A percentile compares a stretch with the other conserved stretches of the same genome.
Evolutionary conservation across 2,797 vertebrate genomes (phyloP).

Genomic region (Syngnathus acus): DNA sequence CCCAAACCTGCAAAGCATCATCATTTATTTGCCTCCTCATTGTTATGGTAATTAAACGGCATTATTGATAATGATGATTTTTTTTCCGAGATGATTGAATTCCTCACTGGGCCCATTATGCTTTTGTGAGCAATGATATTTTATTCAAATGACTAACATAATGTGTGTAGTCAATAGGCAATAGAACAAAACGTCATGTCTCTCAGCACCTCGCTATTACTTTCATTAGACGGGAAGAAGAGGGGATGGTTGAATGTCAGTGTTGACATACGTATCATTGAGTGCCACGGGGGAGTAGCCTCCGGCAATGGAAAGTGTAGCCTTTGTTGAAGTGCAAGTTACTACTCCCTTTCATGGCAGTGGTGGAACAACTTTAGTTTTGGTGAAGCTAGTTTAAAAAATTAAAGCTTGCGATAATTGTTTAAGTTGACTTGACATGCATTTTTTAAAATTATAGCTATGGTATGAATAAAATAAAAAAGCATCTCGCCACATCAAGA

Average conservation of each 20-base stretch:
- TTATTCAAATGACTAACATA: constrained; percentile 66
- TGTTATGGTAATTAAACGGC: constrained; percentile 75
- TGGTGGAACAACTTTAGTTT: not conserved
- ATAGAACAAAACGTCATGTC: constrained; percentile 52
- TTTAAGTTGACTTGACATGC: not conserved
- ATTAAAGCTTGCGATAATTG: not conserved
- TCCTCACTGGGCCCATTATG: constrained; percentile 64
- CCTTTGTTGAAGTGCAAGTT: not conserved
- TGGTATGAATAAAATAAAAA: not conserved
- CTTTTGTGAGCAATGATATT: constrained; percentile 59
- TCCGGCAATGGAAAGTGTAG: constrained; percentile 3
- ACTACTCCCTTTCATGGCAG: not conserved
- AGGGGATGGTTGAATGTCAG: constrained; percentile 39
- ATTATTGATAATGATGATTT: constrained; percentile 76
- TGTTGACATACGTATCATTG: constrained; percentile 29
- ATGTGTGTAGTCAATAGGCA: constrained; percentile 53
- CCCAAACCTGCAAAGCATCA: constrained; percentile 49
- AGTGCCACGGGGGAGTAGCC: constrained; percentile 4
- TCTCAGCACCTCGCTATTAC: constrained; percentile 47
- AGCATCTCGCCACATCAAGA: not conserved
- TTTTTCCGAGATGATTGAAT: constrained; percentile 69
- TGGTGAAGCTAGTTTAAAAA: not conserved
- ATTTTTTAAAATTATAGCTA: not conserved
- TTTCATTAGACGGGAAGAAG: constrained; percentile 44
- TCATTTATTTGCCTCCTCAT: constrained; percentile 68